These are phyloP conservation scores for Lordiphosa fenestrarum DNA, from an alignment of 2,888 invertebrate species.

Conservation along the genomic window DNA sequence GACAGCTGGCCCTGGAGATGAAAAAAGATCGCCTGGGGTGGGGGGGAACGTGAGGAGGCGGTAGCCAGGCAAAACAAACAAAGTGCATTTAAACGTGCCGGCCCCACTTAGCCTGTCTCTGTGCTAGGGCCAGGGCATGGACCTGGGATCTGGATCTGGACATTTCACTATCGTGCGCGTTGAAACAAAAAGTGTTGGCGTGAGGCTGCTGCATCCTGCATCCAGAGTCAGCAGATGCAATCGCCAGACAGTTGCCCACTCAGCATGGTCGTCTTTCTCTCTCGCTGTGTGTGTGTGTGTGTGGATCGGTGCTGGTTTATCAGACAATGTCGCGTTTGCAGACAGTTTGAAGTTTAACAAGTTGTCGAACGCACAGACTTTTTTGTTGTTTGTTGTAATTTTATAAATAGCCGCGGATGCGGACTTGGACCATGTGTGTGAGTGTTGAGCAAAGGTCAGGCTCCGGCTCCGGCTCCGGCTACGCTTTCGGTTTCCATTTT, in stretches of 20 bases:
- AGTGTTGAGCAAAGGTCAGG: conserved; percentile 43
- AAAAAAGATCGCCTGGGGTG: conserved; percentile 42
- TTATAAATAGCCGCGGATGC: conserved; percentile 43
- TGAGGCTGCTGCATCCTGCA: conserved; percentile 58
- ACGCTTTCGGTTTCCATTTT: conserved; percentile 9
- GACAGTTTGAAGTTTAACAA: conserved; percentile 77
- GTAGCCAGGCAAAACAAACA: conserved; percentile 45
- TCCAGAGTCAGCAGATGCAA: conserved; percentile 55
- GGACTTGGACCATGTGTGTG: conserved; percentile 25
- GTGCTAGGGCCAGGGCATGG: conserved; percentile 23
- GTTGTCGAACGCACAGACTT: conserved; percentile 59
- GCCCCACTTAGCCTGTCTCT: conserved; percentile 75
- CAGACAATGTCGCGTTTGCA: conserved; percentile 72
- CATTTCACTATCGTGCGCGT: conserved; percentile 65
- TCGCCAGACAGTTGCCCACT: conserved; percentile 59
- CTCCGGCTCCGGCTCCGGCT: conserved; percentile 25
- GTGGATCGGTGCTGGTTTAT: conserved; percentile 55
- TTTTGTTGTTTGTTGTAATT: conserved; percentile 7
- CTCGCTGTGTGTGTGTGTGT: too few species aligned
- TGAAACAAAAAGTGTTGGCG: conserved; percentile 76
- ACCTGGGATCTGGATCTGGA: conserved; percentile 30
- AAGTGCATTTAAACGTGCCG: conserved; percentile 58
- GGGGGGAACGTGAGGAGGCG: not conserved
- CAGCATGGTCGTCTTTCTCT: conserved; percentile 22
- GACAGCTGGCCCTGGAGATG: conserved; percentile 52